Conservation (phyloP, 2,797 vertebrate genomes). For the Orientallactaga sibirica region DNA sequence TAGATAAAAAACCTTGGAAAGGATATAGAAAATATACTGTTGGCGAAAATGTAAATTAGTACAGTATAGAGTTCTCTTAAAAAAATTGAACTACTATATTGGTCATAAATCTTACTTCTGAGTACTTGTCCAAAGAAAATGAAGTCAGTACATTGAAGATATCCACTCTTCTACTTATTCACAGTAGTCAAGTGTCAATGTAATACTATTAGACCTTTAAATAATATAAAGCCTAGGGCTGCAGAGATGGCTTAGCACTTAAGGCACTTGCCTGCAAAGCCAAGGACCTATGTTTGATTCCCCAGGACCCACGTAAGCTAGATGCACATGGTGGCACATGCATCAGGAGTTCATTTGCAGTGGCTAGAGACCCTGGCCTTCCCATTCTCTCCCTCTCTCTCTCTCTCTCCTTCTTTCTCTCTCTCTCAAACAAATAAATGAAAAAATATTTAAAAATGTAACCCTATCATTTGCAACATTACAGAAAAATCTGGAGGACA, state of each 20-base stretch:
- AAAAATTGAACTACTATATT: not conserved
- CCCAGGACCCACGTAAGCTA: no score
- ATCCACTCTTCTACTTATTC: not conserved
- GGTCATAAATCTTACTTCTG: not conserved
- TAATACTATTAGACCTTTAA: not conserved
- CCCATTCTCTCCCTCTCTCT: no score
- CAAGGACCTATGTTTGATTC: no score
- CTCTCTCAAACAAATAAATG: no score
- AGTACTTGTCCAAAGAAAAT: not conserved
- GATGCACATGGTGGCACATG: no score
- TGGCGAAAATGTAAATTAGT: not conserved
- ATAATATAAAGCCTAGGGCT: not conserved
- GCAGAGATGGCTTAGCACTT: no score
- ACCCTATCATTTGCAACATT: not conserved
- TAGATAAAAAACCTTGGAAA: not conserved
- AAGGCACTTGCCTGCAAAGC: no score
- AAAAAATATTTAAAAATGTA: not conserved
- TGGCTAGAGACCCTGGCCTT: no score
- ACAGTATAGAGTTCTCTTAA: not conserved
- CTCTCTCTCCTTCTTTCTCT: no score
- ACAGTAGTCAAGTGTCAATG: not conserved
- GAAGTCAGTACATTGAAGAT: not conserved
- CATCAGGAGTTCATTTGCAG: no score
- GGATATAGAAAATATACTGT: no score
- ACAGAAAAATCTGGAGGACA: not conserved